Base-by-base conservation (phyloP, 2,888 invertebrate species). In the Sisyra terminalis region DNA sequence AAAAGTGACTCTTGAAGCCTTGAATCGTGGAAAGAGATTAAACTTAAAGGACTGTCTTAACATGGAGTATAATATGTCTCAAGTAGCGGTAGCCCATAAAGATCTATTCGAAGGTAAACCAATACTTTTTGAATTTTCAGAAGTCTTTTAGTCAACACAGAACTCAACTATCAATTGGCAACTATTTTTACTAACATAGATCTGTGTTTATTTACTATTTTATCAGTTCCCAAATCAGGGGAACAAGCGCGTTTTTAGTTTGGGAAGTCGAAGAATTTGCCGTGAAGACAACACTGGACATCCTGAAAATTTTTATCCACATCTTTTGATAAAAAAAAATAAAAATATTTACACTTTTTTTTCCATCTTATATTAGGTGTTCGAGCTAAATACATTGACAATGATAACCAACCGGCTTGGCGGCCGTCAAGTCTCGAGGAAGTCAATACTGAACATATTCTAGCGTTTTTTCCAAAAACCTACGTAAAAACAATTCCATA, bases 391-490 rank as follows among this genome's bases (percentile, higher is more conserved):
- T 65, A 94, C 24, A 74, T 92, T 46, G 92, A 93, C 57, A 90
- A 88, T 60, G 89, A 90, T 60, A 80, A 85, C 55, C 78, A 70
- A 35, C 90, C 93, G 0, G 69, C 73, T 48, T 94, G 93, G 93
- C 75, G 78, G 44, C 93, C 89, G 2, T 59, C 69, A 39, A 70
- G 69, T 1, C 55, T 93, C 30, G 70, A 73, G 29, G 82, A 80
- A n/a, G 85, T 87, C 1, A 73, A 74, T 1, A 71, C 77, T 29
- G 75, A 78, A 11, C 74, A 74, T 50, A 71, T 90, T 1, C 71
- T 78, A 50, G 65, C 68, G 50, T 82, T 73, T 63, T 90, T 90
- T 64, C 70, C 70, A 45, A 73, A 71, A 49, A 29, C 15, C 10
- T 18, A 70, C 73, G 13, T 66, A 71, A 51, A 82, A 32, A 13